Evolutionary conservation across 1,140 invertebrate species (phyloP).

Genomic region (Dolichoris vasculosae): DNA sequence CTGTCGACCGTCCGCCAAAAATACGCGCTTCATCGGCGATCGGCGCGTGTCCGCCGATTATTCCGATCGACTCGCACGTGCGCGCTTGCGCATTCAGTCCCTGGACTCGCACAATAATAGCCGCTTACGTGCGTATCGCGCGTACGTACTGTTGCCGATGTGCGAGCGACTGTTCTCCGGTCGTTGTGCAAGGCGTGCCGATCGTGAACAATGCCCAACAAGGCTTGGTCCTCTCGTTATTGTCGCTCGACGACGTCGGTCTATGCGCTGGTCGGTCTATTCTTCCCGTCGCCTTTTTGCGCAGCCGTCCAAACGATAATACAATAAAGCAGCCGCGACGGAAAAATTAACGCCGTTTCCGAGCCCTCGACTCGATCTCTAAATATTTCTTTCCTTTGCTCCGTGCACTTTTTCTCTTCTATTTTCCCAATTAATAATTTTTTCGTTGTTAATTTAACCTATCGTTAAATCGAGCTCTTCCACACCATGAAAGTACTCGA

Average conservation of each 20-base stretch:
- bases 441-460: no score
- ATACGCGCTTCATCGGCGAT: neutral
- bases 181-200: slow-evolving; percentile 42
- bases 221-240: slow-evolving; percentile 49
- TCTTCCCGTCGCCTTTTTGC: neutral
- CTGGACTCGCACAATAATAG: neutral
- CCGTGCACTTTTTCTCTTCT: neutral
- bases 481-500: neutral
- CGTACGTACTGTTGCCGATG: no score
- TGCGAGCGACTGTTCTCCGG: slow-evolving; percentile 32
- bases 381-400: neutral
- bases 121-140: neutral
- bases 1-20: neutral
- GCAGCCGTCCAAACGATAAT: neutral
- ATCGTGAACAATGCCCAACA: slow-evolving; percentile 51
- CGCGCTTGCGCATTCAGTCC: neutral
- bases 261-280: neutral
- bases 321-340: neutral
- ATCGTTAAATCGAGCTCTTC: neutral
- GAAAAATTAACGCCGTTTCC: neutral
- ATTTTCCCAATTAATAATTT: neutral
- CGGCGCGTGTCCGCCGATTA: neutral
- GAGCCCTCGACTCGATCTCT: neutral
- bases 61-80: neutral
- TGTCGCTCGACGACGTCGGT: slow-evolving; percentile 34